Evolutionary conservation across 2,113 vertebrate genomes (phyloP), one percentile per base, ranked within the genome.

Genomic region (Formicarius rufipectus): DNA sequence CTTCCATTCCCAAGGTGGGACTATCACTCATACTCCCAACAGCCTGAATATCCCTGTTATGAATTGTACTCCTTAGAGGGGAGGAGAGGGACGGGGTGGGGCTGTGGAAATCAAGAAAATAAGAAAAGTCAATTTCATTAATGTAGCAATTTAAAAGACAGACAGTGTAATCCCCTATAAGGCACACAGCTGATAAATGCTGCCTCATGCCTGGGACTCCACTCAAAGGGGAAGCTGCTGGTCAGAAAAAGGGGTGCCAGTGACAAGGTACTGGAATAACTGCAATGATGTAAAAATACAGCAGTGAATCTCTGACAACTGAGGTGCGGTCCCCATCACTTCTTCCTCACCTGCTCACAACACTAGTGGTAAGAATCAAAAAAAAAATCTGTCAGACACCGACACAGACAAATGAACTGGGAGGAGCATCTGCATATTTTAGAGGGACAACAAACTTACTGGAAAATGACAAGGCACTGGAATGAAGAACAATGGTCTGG

Each of bases 381-480:
- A n/a, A 67, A 28, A 22, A 50, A 2, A 3, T 35, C 45, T 91
- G 45, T 10, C 67, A 66, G 53, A 66, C 31, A 33, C n/a, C n/a
- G n/a, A n/a, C n/a, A n/a, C n/a, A n/a, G n/a, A n/a, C 50, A 49
- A 91, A 69, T 42, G 12, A 86, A 86, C 4, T 52, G 18, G 37
- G 22, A 88, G 22, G 28, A 93, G 5, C 10, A 68, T 75, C 52
- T 60, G 22, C 12, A 4, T 72, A 74, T 76, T 80, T 68, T 78
- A 28, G 50, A 53, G 31, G 47, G 7, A 78, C 0, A 0, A 78
- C 0, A 0, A 77, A 33, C 16, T 67, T 45, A 68, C 24, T 78
- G 27, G 30, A 58, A 93, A 90, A 77, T 33, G 56, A 90, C 56
- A 87, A 37, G 44, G 56, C 47, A 69, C 1, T 68, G 40, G 37